Evolutionary conservation across 2,888 invertebrate genomes (phyloP).

Genomic region (Ochropleura plecta): DNA sequence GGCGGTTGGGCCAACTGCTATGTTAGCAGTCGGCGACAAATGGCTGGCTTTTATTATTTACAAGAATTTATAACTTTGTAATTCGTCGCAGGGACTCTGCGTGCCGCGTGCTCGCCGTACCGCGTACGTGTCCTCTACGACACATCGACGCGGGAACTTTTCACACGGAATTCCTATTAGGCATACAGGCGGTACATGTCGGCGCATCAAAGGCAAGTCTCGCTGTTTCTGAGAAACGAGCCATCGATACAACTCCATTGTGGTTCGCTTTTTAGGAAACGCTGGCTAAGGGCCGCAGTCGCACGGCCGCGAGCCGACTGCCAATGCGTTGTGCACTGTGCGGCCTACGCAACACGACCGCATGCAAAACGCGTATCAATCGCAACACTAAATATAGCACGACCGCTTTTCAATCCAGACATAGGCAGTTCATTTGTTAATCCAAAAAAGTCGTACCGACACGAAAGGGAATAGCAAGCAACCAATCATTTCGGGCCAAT

Average conservation of each 20-base stretch:
- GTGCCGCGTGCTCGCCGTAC: background rate
- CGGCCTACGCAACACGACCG: conserved; percentile 7
- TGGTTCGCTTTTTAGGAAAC: conserved; percentile 56
- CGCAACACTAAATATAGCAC: conserved; percentile 52
- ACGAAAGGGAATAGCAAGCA: conserved; percentile 49
- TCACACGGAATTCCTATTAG: conserved; percentile 44
- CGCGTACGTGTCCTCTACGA: background rate
- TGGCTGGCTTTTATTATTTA: conserved; percentile 8
- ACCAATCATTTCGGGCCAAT: conserved; percentile 61
- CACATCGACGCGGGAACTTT: conserved; percentile 12
- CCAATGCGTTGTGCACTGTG: conserved; percentile 15
- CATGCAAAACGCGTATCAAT: conserved; percentile 58
- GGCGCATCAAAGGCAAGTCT: conserved; percentile 42
- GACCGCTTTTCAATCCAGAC: conserved; percentile 47
- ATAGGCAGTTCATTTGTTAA: conserved; percentile 56
- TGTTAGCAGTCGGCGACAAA: conserved; percentile 12
- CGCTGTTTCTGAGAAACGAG: conserved; percentile 54
- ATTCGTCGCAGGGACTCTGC: background rate
- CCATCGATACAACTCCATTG: conserved; percentile 54
- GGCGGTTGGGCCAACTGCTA: conserved; percentile 28
- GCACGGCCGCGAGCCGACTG: conserved; percentile 38
- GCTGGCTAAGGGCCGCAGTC: conserved; percentile 48
- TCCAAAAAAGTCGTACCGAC: conserved; percentile 58
- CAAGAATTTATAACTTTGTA: background rate
- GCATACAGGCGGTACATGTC: conserved; percentile 40